Evolutionary conservation across 1,140 invertebrate genomes (phyloP), one percentile per base, ranked within the genome.

Genomic region (Venustaconcha ellipsiformis): DNA sequence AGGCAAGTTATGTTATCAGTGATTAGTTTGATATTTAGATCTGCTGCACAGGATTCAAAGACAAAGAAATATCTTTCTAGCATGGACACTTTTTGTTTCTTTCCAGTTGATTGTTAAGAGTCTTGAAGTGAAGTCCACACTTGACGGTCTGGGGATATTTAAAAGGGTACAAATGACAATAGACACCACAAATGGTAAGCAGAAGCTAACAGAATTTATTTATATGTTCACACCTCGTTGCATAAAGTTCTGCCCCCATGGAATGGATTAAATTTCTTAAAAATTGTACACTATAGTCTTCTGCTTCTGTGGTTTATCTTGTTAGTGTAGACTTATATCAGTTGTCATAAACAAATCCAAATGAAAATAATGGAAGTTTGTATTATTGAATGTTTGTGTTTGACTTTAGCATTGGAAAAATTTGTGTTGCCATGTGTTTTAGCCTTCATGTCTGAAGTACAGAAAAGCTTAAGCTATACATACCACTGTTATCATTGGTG

Each of bases 91-190:
- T 65, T 70, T 82, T 79, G 64, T 55, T 72, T 80, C 76, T 67
- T 74, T 84, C n/a, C 78, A 92, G 90, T 87, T 92, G 76, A 83
- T 92, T n/a, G 70, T 89, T n/a, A 84, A 84, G 78, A 88, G 90
- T 20, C 86, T 91, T 69, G 87, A 90, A 74, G 94, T 95, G 1
- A 92, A 93, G 67, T 89, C 91, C 17, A 93, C 93, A 76, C 90
- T 97, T 62, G 93, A 95, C 82, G 92, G 92, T 37, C 91, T 97
- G 67, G 95, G 95, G 48, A 95, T 95, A 86, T 97, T 97, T 87
- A 93, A 93, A 80, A 94, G 93, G 82, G 93, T 97, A 72, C 92
- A 92, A 17, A 93, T 97, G 56, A 92, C 92, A 78, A 95, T 98
- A 78, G 96, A 97, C 87, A 95, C 95, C n/a, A 94, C 94, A 79